These are phyloP conservation scores for Nansenia antarctica DNA, from an alignment of 2,113 vertebrate genomes.

Conservation along the genomic window DNA sequence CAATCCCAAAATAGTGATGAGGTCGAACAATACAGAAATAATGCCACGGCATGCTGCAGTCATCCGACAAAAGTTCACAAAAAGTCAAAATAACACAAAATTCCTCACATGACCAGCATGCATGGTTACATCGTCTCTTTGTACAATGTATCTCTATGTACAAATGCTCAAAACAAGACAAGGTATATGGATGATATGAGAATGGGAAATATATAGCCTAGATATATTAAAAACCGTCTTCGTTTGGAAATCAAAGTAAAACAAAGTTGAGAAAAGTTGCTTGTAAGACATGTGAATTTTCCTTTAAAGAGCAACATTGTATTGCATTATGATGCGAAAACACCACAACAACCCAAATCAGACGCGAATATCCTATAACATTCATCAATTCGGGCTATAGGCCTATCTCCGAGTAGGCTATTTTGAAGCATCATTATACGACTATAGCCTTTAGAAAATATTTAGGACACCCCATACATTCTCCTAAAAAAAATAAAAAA, in stretches of 20 bases:
- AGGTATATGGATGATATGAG: slow-evolving; percentile 81
- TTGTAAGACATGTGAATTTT: background rate
- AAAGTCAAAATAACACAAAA: slow-evolving; percentile 66
- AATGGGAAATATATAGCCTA: slow-evolving; percentile 77
- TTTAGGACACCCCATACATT: background rate
- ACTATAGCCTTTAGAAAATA: too few species aligned
- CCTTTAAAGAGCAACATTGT: background rate
- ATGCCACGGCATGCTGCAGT: slow-evolving; percentile 83
- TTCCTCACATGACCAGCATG: slow-evolving; percentile 93
- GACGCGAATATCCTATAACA: background rate
- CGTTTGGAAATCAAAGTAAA: too few species aligned
- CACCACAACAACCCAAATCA: background rate
- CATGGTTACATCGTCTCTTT: slow-evolving; percentile 77
- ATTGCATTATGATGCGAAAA: background rate
- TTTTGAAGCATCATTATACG: too few species aligned
- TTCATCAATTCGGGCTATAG: background rate
- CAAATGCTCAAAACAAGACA: slow-evolving; percentile 74
- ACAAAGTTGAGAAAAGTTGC: background rate
- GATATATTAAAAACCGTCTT: background rate
- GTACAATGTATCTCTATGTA: background rate
- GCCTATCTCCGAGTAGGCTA: too few species aligned
- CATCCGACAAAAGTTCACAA: slow-evolving; percentile 79
- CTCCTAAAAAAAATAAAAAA: background rate
- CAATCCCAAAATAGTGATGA: slow-evolving; percentile 82
- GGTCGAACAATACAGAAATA: slow-evolving; percentile 82